phyloP scores from a whole-genome alignment of 1,140 invertebrate genomes.

The Aphaenogaster floridana region DNA sequence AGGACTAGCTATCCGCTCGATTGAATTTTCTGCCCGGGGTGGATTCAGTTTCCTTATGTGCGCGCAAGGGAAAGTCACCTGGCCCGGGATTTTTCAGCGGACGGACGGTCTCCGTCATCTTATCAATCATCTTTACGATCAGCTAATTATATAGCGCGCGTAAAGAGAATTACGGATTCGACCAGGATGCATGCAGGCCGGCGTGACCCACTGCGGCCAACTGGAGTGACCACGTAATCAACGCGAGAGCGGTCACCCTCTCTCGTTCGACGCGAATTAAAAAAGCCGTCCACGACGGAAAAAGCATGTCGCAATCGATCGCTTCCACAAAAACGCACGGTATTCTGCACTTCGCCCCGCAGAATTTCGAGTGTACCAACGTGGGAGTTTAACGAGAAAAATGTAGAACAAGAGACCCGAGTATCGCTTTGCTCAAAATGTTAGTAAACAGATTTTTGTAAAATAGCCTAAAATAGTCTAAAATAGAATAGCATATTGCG shows the following conservation, averaged over 20 bases:
- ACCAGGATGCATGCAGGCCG: conserved; percentile 42
- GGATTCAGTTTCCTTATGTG: conserved; percentile 14
- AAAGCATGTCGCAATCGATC: conserved; percentile 26
- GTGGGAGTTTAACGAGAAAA: neutral
- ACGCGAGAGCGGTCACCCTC: neutral
- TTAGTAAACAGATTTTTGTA: neutral
- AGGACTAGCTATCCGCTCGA: conserved; percentile 33
- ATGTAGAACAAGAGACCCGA: neutral
- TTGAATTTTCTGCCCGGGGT: conserved; percentile 42
- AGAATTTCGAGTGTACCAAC: conserved; percentile 12
- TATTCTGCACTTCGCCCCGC: conserved; percentile 9
- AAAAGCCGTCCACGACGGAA: neutral
- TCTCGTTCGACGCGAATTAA: conserved; percentile 16
- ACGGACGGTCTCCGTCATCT: neutral
- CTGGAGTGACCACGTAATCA: conserved; percentile 65
- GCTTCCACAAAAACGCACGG: conserved; percentile 44
- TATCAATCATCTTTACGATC: conserved; percentile 38
- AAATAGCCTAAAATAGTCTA: neutral
- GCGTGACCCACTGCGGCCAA: conserved; percentile 61
- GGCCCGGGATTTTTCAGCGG: conserved; percentile 32
- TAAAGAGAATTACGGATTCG: conserved; percentile 70
- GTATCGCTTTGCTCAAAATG: neutral
- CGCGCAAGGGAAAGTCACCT: conserved; percentile 42
- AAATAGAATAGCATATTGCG: neutral
- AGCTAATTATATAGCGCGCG: conserved; percentile 11